A percentile compares a stretch with the other conserved stretches of the same genome.
Conservation (phyloP, 2,113 vertebrate species). For the Tragulus kanchil region DNA sequence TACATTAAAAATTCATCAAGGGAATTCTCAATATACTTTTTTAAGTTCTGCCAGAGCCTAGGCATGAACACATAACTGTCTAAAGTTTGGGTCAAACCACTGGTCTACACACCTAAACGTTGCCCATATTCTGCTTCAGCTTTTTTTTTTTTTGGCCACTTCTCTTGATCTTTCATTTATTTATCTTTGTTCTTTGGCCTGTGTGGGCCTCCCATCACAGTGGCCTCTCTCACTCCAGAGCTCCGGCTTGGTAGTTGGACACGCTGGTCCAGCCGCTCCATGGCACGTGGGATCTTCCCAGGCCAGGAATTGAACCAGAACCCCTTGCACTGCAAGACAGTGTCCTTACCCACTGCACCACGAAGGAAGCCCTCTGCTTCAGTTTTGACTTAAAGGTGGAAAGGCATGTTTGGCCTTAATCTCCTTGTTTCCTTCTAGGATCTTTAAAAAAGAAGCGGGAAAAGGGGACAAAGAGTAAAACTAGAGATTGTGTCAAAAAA, state of each 20-base stretch:
- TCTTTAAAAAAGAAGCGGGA: not conserved
- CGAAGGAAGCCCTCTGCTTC: too few species aligned
- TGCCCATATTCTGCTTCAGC: not conserved
- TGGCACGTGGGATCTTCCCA: too few species aligned
- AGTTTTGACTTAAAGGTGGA: not conserved
- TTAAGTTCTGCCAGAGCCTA: not conserved
- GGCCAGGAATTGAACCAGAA: too few species aligned
- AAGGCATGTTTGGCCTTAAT: not conserved
- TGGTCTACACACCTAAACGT: not conserved
- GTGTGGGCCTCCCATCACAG: too few species aligned
- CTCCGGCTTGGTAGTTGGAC: too few species aligned
- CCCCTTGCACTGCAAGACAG: too few species aligned
- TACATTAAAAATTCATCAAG: not conserved
- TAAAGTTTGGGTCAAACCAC: not conserved
- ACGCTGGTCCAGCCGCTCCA: too few species aligned
- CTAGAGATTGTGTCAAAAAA: not conserved
- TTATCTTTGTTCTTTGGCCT: too few species aligned
- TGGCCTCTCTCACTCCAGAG: too few species aligned
- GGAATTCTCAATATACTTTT: not conserved
- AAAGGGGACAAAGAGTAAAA: not conserved
- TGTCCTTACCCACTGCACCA: too few species aligned
- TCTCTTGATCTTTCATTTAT: too few species aligned
- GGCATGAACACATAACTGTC: fast-evolving
- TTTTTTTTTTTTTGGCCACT: too few species aligned
- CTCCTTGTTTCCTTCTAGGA: not conserved